Evolutionary conservation across 2,888 invertebrate species (phyloP), one percentile per base, ranked within the genome.

Genomic region (Xestia xanthographa): DNA sequence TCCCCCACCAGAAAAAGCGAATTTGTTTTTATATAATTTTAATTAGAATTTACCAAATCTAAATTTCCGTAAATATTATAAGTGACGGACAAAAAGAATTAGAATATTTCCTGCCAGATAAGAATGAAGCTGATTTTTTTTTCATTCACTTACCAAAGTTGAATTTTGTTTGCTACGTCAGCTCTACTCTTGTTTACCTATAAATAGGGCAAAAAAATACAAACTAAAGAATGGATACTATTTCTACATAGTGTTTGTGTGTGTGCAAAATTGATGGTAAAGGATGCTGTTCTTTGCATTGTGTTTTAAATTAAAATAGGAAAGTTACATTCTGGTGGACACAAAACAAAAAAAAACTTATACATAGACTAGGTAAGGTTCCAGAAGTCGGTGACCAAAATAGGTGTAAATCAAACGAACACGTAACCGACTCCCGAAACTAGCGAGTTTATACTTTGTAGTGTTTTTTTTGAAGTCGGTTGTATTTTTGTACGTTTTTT

Each of bases 181-280:
- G 91, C 92, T 90, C 88, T 95, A 95, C 77, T 95, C 95, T 87
- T 89, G 93, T 95, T 95, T 95, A 95, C 95, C 95, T 95, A 95
- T 91, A 95, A 95, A 91, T 79, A 87, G 74, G 70, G 75, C 67
- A 69, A 56, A 72, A 63, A 75, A 73, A 43, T 53, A 87, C 62
- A 26, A 72, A 67, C 73, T 73, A 76, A 58, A 72, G 8, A 53
- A 50, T 43, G 63, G 20, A 56, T 14, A 56, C 76, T 79, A 85
- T 63, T 76, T 74, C 22, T 86, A 75, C 50, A 68, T 77, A 79
- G 79, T 69, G 66, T 75, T 73, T 66, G 20, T 45, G 50, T 41
- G 50, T 53, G 66, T 71, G 58, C 12, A 38, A 66, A 71, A 26
- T 38, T 58, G 45, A n/a, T 34, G 14, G 29, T 62, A 22, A 48